Conservation (phyloP, 1,140 invertebrate species). For the Oreohelix idahoensis region DNA sequence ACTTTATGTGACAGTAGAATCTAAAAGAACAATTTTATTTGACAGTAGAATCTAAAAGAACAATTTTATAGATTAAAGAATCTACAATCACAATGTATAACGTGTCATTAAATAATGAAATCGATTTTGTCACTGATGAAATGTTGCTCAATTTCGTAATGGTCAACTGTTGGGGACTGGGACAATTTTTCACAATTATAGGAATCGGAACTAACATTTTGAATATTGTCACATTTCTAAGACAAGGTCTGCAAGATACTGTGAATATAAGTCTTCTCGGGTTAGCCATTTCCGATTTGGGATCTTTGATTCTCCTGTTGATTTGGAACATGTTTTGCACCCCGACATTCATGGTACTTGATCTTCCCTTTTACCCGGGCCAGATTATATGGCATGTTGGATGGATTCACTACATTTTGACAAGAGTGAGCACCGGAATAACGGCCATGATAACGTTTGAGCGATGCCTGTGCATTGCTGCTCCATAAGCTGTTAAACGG, state of each 20-base stretch:
- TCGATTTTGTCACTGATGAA: background rate
- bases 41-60: too few relatives aligned
- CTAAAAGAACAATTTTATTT: too few relatives aligned
- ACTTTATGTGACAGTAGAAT: too few relatives aligned
- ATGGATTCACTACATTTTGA: background rate
- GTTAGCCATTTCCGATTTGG: background rate
- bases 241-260: background rate
- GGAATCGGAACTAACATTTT: background rate
- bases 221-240: background rate
- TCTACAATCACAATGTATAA: too few relatives aligned
- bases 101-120: too few relatives aligned
- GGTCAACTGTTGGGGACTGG: background rate
- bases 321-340: background rate
- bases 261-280: background rate
- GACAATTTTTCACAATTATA: background rate
- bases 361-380: background rate
- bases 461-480: slow-evolving; percentile 15
- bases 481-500: background rate
- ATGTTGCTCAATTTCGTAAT: background rate
- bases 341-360: background rate
- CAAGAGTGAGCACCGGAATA: background rate
- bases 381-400: background rate
- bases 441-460: slow-evolving; percentile 14
- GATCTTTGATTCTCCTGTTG: background rate
- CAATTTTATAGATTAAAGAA: too few relatives aligned